Evolutionary conservation across 2,888 invertebrate species (phyloP).

Genomic region (Hirudinaria manillensis): DNA sequence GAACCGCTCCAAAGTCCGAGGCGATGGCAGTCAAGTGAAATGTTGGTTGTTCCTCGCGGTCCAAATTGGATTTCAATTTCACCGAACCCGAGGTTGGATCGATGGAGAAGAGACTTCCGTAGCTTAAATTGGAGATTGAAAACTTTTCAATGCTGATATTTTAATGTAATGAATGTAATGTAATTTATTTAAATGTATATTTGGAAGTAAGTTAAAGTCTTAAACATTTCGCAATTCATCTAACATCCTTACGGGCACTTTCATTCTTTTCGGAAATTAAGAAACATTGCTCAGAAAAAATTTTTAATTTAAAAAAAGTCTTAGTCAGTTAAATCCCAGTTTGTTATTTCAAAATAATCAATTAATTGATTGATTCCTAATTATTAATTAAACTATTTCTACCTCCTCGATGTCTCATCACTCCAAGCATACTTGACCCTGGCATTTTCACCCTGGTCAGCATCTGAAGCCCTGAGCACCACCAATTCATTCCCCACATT

Average conservation of each 20-base stretch:
- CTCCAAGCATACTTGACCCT: constrained; percentile 30
- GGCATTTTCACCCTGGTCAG: constrained; percentile 34
- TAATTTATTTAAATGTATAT: background rate
- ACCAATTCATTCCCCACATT: constrained; percentile 32
- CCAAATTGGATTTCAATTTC: constrained; percentile 32
- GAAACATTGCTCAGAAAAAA: no score
- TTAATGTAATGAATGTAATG: background rate
- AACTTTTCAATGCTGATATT: constrained; percentile 28
- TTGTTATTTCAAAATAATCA: no score
- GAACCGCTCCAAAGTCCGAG: constrained; percentile 34
- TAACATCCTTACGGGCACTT: no score
- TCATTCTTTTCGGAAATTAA: no score
- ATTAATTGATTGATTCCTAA: background rate
- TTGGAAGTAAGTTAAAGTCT: no score
- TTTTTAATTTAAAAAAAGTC: no score
- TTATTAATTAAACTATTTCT: background rate
- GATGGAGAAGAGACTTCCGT: constrained; percentile 34
- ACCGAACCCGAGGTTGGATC: constrained; percentile 34
- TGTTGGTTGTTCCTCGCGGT: constrained; percentile 34
- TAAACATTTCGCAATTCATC: no score
- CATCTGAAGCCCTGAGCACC: constrained; percentile 36
- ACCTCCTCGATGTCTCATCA: background rate
- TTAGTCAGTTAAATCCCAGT: no score
- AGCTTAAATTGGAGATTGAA: constrained; percentile 28
- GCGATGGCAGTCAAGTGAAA: constrained; percentile 35